A percentile compares a stretch with the other conserved stretches of the same genome.
Evolutionary conservation across 2,888 invertebrate species (phyloP).

Genomic region (Syritta pipiens): DNA sequence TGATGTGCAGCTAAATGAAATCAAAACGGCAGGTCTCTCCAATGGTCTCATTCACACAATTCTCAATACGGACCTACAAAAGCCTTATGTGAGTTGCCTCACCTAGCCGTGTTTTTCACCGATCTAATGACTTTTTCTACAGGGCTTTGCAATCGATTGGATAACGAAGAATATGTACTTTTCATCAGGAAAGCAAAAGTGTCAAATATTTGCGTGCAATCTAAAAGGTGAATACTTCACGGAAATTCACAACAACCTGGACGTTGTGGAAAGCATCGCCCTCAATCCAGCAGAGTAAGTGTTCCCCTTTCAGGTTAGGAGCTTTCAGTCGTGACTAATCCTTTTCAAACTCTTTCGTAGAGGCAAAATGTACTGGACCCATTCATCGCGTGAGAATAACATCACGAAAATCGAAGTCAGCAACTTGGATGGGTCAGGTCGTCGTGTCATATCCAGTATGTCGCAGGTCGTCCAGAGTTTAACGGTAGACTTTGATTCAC

Average conservation of each 20-base stretch:
- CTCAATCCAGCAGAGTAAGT: slow-evolving; percentile 83
- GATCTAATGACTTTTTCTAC: not conserved
- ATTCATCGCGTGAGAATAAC: slow-evolving; percentile 77
- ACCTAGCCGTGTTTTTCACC: not conserved
- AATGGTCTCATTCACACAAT: slow-evolving; percentile 86
- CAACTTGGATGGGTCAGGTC: slow-evolving; percentile 84
- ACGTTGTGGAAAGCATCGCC: slow-evolving; percentile 84
- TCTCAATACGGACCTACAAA: slow-evolving; percentile 84
- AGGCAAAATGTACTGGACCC: slow-evolving; percentile 82
- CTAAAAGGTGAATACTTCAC: slow-evolving; percentile 86
- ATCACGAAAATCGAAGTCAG: slow-evolving; percentile 82
- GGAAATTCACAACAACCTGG: slow-evolving; percentile 76
- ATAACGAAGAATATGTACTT: slow-evolving; percentile 83
- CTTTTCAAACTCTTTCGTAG: too few relatives aligned
- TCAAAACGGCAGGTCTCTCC: slow-evolving; percentile 85
- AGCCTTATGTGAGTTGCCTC: slow-evolving; percentile 73
- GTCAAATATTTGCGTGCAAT: slow-evolving; percentile 85
- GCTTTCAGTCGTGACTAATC: too few relatives aligned
- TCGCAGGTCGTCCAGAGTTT: slow-evolving; percentile 80
- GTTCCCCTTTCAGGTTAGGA: slow-evolving; percentile 1
- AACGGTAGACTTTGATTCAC: slow-evolving; percentile 82
- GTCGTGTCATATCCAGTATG: slow-evolving; percentile 74
- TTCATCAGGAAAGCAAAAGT: slow-evolving; percentile 81
- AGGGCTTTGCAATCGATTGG: slow-evolving; percentile 91
- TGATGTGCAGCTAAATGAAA: slow-evolving; percentile 87